Base-by-base conservation (phyloP, 2,888 invertebrate genomes). In the Ypsolopha sequella region DNA sequence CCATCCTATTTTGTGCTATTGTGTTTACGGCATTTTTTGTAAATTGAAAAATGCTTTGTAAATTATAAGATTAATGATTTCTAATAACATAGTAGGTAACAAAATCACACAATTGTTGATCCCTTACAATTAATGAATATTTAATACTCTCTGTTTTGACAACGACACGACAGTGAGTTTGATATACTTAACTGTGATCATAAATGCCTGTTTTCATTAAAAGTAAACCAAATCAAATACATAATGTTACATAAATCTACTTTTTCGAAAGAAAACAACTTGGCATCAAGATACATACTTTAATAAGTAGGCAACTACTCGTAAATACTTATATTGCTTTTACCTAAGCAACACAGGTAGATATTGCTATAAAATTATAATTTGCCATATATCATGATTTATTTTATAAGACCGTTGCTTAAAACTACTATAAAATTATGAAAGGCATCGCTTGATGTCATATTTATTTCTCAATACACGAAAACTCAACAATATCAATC, bases 101-200 rank as follows among this genome's bases (percentile, higher is more conserved):
- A 41, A 39, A 39, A 10, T 49, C 10, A 8, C 11, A 49, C 10
- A 47, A 13, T 24, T 24, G 47, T 47, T 47, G 47, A 33, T 49
- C 62, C 63, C 71, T 71, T 66, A 71, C 68, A 73, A 73, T 72
- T 71, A 73, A 74, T 73, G 64, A 82, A 81, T 82, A 81, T 78
- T 80, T 82, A 81, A 74, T 76, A 81, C 75, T 76, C 73, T 81
- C 80, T 81, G 81, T 73, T 73, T 70, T 69, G 72, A 78, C 70
- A 81, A 82, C 77, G 76, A 74, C 76, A 72, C 47, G 36, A 47
- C 47, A 47, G 36, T 36, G 47, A 47, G 36, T 33, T 47, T 47
- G 14, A 46, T 36, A 7, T 47, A n/a, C n/a, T n/a, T n/a, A 47
- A 47, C 33, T 33, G 35, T 46, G 35, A 43, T 43, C 43, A 6